phyloP scores from a whole-genome alignment of 2,113 vertebrate species.

The Scomber colias region DNA sequence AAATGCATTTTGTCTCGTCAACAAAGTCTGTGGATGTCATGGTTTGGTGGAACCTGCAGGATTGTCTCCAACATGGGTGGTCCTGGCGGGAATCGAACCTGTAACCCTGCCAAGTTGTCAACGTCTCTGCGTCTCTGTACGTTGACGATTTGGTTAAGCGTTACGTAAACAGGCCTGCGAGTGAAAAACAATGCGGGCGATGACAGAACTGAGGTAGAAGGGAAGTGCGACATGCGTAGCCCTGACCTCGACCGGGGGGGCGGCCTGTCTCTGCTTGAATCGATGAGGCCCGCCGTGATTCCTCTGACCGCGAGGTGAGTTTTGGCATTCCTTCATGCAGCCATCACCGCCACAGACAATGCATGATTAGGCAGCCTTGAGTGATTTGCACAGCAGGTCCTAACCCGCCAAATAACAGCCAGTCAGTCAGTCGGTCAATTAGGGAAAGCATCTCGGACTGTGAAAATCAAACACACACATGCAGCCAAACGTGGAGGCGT shows the following conservation, averaged over 20 bases:
- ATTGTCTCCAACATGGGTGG: constrained; percentile 28
- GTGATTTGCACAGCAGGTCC: constrained; percentile 53
- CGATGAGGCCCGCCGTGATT: constrained; percentile 6
- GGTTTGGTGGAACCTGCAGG: background rate
- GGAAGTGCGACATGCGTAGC: background rate
- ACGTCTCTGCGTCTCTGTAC: background rate
- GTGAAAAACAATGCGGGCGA: background rate
- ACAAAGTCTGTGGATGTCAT: background rate
- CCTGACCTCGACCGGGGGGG: background rate
- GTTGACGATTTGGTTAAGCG: background rate
- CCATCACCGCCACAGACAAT: constrained; percentile 42
- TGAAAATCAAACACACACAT: constrained; percentile 2
- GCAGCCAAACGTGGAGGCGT: background rate
- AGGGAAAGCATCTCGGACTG: background rate
- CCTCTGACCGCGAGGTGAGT: constrained; percentile 34
- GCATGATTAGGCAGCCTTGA: constrained; percentile 61
- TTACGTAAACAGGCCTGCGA: background rate
- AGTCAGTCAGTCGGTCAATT: constrained; percentile 45
- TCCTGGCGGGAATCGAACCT: background rate
- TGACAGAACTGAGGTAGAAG: background rate
- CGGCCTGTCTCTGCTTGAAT: constrained; percentile 43
- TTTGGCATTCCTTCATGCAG: constrained; percentile 61
- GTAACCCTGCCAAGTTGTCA: background rate
- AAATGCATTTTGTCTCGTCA: no score
- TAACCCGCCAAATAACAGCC: constrained; percentile 53